These are phyloP conservation scores for Asarcornis scutulata DNA, from an alignment of 2,113 vertebrate genomes.

Conservation along the genomic window DNA sequence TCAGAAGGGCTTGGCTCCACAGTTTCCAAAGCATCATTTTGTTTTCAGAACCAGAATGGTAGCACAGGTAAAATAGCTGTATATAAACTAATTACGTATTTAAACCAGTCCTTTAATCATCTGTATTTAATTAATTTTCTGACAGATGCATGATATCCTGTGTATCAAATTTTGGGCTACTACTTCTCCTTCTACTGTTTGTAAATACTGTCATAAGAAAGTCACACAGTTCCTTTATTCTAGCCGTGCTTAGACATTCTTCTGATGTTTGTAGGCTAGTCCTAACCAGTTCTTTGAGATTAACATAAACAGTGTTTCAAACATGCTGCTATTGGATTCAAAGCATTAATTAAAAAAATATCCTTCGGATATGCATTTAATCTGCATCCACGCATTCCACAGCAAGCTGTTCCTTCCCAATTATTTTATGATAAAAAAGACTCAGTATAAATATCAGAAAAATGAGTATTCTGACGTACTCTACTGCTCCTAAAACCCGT, in stretches of 20 bases:
- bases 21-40: neutral
- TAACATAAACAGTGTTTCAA: conserved; percentile 40
- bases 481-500: neutral
- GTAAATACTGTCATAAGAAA: neutral
- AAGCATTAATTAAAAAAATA: conserved; percentile 43
- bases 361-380: conserved; percentile 41
- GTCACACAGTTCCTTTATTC: neutral
- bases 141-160: neutral
- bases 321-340: conserved; percentile 38
- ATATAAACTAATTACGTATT: neutral
- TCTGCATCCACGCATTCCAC: conserved; percentile 26
- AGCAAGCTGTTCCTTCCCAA: neutral
- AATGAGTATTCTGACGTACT: neutral
- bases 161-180: neutral
- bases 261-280: neutral
- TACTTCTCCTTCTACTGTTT: neutral
- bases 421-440: neutral
- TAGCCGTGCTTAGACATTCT: neutral
- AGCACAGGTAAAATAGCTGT: neutral
- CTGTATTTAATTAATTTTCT: conserved; percentile 6
- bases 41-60: neutral
- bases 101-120: neutral
- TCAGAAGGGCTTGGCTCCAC: neutral
- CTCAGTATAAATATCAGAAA: neutral
- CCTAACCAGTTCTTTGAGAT: conserved; percentile 41